Evolutionary conservation across 2,888 invertebrate genomes (phyloP).

Genomic region (Drosophila neoperkinsi): DNA sequence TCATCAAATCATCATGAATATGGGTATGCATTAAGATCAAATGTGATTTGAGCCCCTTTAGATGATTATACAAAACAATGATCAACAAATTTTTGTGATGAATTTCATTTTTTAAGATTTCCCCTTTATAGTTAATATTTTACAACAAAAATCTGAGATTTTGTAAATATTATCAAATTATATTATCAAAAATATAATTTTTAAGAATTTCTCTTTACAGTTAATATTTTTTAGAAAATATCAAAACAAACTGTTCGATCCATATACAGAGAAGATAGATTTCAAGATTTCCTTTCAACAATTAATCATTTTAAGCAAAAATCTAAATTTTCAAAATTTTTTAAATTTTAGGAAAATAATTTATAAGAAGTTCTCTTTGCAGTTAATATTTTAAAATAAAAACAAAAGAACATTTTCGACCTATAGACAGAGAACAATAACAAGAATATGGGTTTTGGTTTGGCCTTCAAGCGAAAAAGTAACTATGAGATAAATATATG

Average conservation of each 20-base stretch:
- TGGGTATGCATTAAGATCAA: background rate
- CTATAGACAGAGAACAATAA: slow-evolving; percentile 2
- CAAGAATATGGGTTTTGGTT: slow-evolving; percentile 27
- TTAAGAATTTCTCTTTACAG: too few species aligned
- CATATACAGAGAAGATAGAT: background rate
- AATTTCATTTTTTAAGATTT: background rate
- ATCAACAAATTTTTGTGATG: background rate
- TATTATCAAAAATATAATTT: too few species aligned
- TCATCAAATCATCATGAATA: background rate
- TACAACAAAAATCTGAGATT: too few species aligned
- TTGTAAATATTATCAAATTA: too few species aligned
- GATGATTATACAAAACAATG: background rate
- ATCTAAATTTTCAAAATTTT: background rate
- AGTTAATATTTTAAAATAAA: background rate
- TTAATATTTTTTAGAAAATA: background rate
- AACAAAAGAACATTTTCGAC: background rate
- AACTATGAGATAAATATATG: slow-evolving; percentile 21
- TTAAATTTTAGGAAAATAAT: background rate
- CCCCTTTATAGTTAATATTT: background rate
- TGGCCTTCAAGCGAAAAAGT: slow-evolving; percentile 39
- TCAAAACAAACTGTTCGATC: background rate
- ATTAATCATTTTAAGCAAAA: background rate
- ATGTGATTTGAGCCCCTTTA: background rate
- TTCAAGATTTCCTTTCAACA: background rate
- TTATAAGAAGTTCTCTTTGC: background rate